Base-by-base conservation (phyloP, 35 echinoderm and acorn worm genomes). In the Patiria miniata region DNA sequence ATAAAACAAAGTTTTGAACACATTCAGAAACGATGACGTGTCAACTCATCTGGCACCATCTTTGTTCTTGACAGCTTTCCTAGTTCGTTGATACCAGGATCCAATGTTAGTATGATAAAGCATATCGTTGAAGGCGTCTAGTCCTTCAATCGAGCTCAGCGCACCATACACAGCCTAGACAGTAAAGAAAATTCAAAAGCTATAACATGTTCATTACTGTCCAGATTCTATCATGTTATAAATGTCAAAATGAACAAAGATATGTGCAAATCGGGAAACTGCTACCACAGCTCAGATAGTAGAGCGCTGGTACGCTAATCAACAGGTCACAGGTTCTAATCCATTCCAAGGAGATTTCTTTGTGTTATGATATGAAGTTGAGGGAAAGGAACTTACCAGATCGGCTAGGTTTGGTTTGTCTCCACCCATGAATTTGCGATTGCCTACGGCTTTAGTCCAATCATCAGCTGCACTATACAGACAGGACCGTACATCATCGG, bases 41-140 rank as follows among this genome's bases (percentile, higher is more conserved):
- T n/a, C n/a, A 30, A 73, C 65, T 92, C 85, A 92, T 40, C 78
- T 80, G 21, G 86, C 86, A 7, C 95, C 95, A 33, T 59, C 85
- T 73, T 94, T 91, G 14, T 79, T 91, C 42, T 87, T 44, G 1
- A 97, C 95, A 10, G 95, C 88, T 39, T 90, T 32, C 58, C 89
- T 97, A 21, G 86, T 97, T 33, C 89, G 81, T 8, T 91, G 37
- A 33, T 97, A 97, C 95, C 95, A 97, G 0, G 92, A 89, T 40
- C 91, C 91, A 17, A 97, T 97, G 19, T 90, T 84, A 6, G 95
- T 97, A 69, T 93, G 77, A n/a, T 73, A 19, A 32, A 91, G 56
- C 88, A 94, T 88, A 55, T 97, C 95, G 68, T 97, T 94, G 77
- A 97, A 97, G 1, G 95, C 95, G 86, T 97, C 91, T 10, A 97